Percentiles rank a stretch among this genome's conserved stretches.
phyloP scores from a whole-genome alignment of 2,888 invertebrate species.

The Epinotia brunnichana region DNA sequence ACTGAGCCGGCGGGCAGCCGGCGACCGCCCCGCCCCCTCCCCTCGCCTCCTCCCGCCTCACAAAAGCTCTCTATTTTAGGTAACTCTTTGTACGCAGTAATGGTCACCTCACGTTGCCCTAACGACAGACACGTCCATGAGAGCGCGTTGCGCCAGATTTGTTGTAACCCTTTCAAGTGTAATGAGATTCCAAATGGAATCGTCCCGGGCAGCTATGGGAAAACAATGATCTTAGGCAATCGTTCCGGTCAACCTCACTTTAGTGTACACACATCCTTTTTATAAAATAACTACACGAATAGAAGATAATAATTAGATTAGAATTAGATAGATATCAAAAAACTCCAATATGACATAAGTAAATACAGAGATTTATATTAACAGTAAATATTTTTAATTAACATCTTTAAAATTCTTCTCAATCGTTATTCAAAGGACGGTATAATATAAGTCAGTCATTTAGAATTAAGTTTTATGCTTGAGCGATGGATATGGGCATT shows the following conservation, averaged over 20 bases:
- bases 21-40: constrained; percentile 79
- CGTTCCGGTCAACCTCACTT: constrained; percentile 67
- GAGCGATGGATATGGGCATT: constrained; percentile 52
- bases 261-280: background rate
- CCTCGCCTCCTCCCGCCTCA: constrained; percentile 77
- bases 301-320: background rate
- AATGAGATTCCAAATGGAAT: constrained; percentile 83
- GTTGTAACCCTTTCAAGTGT: constrained; percentile 79
- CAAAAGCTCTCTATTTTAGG: constrained; percentile 84
- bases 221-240: constrained; percentile 71
- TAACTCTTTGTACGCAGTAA: constrained; percentile 83
- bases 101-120: constrained; percentile 84
- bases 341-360: background rate
- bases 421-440: constrained; percentile 43
- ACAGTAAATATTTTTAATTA: background rate
- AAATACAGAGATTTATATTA: background rate
- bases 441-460: constrained; percentile 42
- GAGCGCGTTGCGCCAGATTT: constrained; percentile 81
- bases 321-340: background rate
- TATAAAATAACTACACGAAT: background rate
- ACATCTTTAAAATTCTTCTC: background rate
- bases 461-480: constrained; percentile 47
- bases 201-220: constrained; percentile 71
- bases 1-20: constrained; percentile 80
- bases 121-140: constrained; percentile 83